Conservation (phyloP, 2,888 invertebrate genomes). For the Anticlea derivata region DNA sequence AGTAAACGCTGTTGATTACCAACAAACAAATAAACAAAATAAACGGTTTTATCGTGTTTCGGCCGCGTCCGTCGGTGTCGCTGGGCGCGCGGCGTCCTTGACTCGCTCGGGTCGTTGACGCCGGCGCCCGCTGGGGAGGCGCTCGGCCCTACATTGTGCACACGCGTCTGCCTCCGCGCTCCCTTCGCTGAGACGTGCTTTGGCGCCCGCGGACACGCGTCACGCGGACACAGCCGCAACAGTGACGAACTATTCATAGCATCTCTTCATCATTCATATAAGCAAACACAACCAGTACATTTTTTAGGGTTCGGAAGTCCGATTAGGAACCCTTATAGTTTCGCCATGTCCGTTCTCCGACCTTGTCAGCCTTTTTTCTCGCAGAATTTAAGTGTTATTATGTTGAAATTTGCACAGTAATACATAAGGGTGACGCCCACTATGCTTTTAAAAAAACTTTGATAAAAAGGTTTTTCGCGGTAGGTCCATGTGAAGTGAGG, state of each 20-base stretch:
- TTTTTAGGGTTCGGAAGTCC: too few relatives aligned
- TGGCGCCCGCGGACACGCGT: constrained; percentile 53
- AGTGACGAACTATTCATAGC: constrained; percentile 17
- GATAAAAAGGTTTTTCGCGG: too few relatives aligned
- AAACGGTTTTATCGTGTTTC: constrained; percentile 49
- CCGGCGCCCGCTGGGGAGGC: constrained; percentile 62
- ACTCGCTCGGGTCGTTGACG: constrained; percentile 71
- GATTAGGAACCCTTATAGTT: too few relatives aligned
- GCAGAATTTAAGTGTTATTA: too few relatives aligned
- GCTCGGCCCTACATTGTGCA: constrained; percentile 66
- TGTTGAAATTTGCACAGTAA: too few relatives aligned
- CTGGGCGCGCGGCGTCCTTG: constrained; percentile 67
- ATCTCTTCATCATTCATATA: constrained; percentile 1
- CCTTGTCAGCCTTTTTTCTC: too few relatives aligned
- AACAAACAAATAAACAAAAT: too few relatives aligned
- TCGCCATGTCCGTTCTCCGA: too few relatives aligned
- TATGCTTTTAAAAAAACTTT: too few relatives aligned
- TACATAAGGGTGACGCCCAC: too few relatives aligned
- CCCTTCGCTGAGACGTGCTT: constrained; percentile 54
- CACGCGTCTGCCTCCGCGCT: constrained; percentile 62
- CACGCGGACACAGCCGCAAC: constrained; percentile 35
- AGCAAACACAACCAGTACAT: background rate
- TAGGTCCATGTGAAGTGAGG: too few relatives aligned
- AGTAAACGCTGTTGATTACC: too few relatives aligned
- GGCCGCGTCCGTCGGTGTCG: constrained; percentile 39